These are phyloP conservation scores for Anolis apletophallus DNA, from an alignment of 2,797 vertebrate genomes.

Conservation along the genomic window DNA sequence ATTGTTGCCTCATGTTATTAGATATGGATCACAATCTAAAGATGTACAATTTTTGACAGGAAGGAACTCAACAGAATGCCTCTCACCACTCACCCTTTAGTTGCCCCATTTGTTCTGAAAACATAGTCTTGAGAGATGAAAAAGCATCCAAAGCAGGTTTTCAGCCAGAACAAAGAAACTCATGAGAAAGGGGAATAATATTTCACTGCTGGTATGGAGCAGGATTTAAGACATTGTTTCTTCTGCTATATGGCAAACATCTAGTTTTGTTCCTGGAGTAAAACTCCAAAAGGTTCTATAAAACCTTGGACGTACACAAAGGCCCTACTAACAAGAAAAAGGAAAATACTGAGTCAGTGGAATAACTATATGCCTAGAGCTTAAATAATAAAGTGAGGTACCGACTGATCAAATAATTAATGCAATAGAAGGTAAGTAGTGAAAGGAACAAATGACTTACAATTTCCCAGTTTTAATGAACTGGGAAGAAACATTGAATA, in stretches of 20 bases:
- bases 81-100: no score
- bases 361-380: not conserved
- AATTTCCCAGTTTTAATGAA: not conserved
- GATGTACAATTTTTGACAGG: not conserved
- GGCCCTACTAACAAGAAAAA: not conserved
- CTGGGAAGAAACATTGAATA: not conserved
- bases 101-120: no score
- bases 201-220: not conserved
- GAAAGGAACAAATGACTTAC: not conserved
- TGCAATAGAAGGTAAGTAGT: not conserved
- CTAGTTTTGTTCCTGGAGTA: not conserved
- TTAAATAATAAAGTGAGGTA: not conserved
- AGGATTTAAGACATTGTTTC: not conserved
- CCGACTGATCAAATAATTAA: not conserved
- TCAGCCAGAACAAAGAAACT: no score
- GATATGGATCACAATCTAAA: not conserved
- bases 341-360: not conserved
- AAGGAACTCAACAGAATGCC: not conserved
- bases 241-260: not conserved
- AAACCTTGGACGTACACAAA: not conserved
- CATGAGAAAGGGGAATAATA: not conserved
- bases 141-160: no score
- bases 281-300: not conserved
- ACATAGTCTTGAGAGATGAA: no score
- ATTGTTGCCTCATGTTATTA: not conserved